Base-by-base conservation (phyloP, 2,888 invertebrate species). In the Drosophila quinaria region DNA sequence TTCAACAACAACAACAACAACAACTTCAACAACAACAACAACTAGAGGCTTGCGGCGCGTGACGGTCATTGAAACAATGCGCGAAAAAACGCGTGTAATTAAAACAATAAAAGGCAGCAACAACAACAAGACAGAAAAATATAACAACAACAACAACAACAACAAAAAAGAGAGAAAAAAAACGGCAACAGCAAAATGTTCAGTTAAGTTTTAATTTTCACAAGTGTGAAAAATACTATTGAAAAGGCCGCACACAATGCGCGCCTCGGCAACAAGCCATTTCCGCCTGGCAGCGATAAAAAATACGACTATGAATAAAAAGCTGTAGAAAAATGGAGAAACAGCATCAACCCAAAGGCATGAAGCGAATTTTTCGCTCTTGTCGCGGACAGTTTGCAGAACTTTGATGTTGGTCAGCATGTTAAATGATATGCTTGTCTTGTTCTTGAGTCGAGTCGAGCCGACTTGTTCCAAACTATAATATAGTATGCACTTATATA, bases 151-250 rank as follows among this genome's bases (percentile, higher is more conserved):
- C n/a, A 46, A 31, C 22, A 22, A 22, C 22, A 22, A 22, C 22
- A 47, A 31, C 33, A 13, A 6, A 33, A 1, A 9, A 15, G 5
- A 33, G 11, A 33, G 6, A 49, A 49, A 22, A 51, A 56, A 74
- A 70, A 39, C 51, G 35, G 50, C 64, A 58, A 60, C 50, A 72
- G 56, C 65, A 75, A 82, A 82, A 73, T 80, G 86, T 83, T 79
- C 81, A 81, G 83, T 86, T 86, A 83, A 84, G 84, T 84, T 86
- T 84, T 86, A 83, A 86, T 84, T 84, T 85, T 81, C 80, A 83
- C 80, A 86, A 83, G 84, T 83, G 84, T 81, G 83, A 84, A 84
- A 85, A 85, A 81, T 75, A 73, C 83, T 81, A 81, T 82, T 82
- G 84, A 80, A 82, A 84, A 75, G 84, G 73, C 81, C 81, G 64